A percentile compares a stretch with the other conserved stretches of the same genome.
Conservation (phyloP, 2,113 vertebrate species). For the Solea solea region DNA sequence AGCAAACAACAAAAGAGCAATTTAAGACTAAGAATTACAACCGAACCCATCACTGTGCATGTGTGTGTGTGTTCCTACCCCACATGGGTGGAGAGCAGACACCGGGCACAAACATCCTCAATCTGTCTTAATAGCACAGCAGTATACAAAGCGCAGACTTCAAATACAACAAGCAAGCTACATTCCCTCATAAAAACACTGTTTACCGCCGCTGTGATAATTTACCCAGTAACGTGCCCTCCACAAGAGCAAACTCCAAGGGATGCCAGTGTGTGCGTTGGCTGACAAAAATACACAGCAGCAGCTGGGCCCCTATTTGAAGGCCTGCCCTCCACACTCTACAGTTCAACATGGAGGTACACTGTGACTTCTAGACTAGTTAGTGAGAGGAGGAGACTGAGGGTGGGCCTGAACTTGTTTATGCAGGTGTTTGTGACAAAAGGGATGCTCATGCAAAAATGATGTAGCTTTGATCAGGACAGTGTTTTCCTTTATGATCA, state of each 20-base stretch:
- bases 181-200: conserved; percentile 72
- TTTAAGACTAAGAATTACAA: conserved; percentile 62
- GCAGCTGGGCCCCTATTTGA: conserved; percentile 76
- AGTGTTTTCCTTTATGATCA: neutral
- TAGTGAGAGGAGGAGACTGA: conserved; percentile 69
- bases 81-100: conserved; percentile 70
- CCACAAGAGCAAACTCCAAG: conserved; percentile 72
- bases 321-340: conserved; percentile 66
- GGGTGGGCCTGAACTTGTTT: conserved; percentile 71
- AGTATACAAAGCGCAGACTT: conserved; percentile 71
- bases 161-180: conserved; percentile 64
- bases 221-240: conserved; percentile 80
- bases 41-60: conserved; percentile 48
- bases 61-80: conserved; percentile 34
- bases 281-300: conserved; percentile 76
- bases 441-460: conserved; percentile 67
- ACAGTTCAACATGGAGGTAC: conserved; percentile 69
- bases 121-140: conserved; percentile 71
- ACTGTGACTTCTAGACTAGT: conserved; percentile 76
- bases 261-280: conserved; percentile 72
- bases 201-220: conserved; percentile 79
- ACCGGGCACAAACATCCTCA: conserved; percentile 74
- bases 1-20: conserved; percentile 67
- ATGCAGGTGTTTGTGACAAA: conserved; percentile 75
- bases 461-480: conserved; percentile 15